phyloP scores from a whole-genome alignment of 2,113 vertebrate genomes.

The Bubo blakistoni region DNA sequence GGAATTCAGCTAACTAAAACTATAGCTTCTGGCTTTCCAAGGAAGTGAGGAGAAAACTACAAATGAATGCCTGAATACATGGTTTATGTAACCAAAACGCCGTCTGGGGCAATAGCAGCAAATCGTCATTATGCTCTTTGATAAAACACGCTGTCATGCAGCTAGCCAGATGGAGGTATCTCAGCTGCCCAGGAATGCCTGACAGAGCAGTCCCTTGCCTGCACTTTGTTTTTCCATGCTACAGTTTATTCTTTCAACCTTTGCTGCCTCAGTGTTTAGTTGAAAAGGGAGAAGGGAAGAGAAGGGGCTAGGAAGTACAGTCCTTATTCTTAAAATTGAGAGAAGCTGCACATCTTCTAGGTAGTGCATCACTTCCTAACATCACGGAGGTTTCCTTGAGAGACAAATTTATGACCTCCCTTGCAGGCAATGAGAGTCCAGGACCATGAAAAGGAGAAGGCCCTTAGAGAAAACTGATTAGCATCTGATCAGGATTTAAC shows the following conservation, averaged over 20 bases:
- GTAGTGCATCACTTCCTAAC: neutral
- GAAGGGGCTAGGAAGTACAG: neutral
- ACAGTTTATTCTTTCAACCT: neutral
- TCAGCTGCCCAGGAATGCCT: neutral
- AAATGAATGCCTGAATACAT: neutral
- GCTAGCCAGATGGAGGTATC: neutral
- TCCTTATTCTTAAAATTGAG: neutral
- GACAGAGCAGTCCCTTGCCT: neutral
- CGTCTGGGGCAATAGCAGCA: neutral
- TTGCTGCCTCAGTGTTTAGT: neutral
- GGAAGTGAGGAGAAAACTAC: constrained; percentile 2
- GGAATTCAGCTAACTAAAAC: constrained; percentile 50
- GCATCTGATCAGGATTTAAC: neutral
- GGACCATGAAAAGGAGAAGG: neutral
- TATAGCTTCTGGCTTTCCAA: constrained; percentile 30
- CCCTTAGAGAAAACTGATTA: neutral
- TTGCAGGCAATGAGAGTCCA: neutral
- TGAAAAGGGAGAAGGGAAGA: neutral
- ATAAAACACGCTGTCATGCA: neutral
- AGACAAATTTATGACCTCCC: neutral
- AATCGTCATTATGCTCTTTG: neutral
- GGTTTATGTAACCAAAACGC: constrained; percentile 7
- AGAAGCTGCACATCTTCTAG: neutral
- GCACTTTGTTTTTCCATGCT: neutral
- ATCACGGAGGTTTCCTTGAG: neutral